Percentiles rank a stretch among this genome's conserved stretches.
These are phyloP conservation scores for Dryoscopus gambensis DNA, from an alignment of 2,113 vertebrate genomes.

Conservation along the genomic window DNA sequence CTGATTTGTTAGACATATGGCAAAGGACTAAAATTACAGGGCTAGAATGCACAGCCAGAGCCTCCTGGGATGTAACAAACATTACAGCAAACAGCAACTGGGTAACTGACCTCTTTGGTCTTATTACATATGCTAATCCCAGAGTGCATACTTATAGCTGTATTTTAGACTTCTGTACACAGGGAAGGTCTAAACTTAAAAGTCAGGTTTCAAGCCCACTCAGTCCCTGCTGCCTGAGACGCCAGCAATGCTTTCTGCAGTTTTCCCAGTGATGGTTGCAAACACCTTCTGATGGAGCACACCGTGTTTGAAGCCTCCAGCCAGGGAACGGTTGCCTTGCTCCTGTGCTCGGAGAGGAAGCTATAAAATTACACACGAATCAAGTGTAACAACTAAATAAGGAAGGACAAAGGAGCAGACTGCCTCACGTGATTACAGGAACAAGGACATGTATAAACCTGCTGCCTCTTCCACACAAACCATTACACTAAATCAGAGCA, in stretches of 20 bases:
- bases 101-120: not conserved
- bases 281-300: not conserved
- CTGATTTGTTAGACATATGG: not conserved
- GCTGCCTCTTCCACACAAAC: not conserved
- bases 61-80: not conserved
- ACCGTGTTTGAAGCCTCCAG: not conserved
- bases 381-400: not conserved
- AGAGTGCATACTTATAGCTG: not conserved
- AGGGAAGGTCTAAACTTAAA: not conserved
- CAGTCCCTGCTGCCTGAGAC: rapidly evolving
- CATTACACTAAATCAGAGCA: not conserved
- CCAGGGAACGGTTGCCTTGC: not conserved
- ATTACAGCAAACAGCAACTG: not conserved
- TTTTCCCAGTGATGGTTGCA: rapidly evolving
- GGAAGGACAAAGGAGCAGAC: not conserved
- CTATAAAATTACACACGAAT: not conserved
- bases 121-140: not conserved
- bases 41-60: not conserved
- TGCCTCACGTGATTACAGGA: not conserved
- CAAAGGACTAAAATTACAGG: not conserved
- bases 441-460: not conserved
- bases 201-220: not conserved
- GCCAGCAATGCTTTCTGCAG: rapidly evolving
- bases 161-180: not conserved
- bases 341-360: not conserved